These are phyloP conservation scores for Oedothorax gibbosus DNA, from an alignment of 1,140 invertebrate genomes.

Conservation along the genomic window DNA sequence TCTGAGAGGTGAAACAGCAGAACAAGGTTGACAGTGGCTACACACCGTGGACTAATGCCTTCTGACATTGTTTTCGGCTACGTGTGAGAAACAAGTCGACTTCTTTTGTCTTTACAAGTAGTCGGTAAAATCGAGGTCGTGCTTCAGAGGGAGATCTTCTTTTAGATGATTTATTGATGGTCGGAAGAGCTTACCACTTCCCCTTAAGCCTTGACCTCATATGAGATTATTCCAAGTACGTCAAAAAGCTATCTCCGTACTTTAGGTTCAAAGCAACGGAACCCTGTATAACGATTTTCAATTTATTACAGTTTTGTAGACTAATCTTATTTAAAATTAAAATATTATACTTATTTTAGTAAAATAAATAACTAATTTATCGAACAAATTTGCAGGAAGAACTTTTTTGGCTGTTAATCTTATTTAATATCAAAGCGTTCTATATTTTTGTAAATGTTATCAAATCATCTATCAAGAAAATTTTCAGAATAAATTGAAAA, in stretches of 20 bases:
- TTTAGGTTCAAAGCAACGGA: background rate
- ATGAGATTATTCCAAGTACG: background rate
- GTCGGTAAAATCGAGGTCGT: slow-evolving; percentile 25
- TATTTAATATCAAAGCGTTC: no score
- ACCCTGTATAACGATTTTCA: background rate
- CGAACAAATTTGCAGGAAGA: no score
- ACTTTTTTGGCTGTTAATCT: no score
- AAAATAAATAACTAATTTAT: no score
- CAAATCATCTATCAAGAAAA: no score
- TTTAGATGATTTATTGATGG: slow-evolving; percentile 1
- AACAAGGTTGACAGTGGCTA: slow-evolving; percentile 18
- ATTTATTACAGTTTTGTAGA: background rate
- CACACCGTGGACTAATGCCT: background rate
- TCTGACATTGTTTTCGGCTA: slow-evolving; percentile 27
- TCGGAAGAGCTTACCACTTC: background rate
- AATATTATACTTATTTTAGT: background rate
- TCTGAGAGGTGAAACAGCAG: background rate
- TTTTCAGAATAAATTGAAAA: no score
- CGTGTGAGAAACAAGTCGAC: slow-evolving; percentile 16
- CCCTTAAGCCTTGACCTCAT: background rate
- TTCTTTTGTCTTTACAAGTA: slow-evolving; percentile 3
- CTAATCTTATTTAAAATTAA: background rate
- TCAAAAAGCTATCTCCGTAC: background rate
- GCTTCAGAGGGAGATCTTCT: background rate
- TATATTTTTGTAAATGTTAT: no score